These are phyloP conservation scores for Tachycineta bicolor DNA, from an alignment of 2,113 vertebrate genomes.

Conservation along the genomic window DNA sequence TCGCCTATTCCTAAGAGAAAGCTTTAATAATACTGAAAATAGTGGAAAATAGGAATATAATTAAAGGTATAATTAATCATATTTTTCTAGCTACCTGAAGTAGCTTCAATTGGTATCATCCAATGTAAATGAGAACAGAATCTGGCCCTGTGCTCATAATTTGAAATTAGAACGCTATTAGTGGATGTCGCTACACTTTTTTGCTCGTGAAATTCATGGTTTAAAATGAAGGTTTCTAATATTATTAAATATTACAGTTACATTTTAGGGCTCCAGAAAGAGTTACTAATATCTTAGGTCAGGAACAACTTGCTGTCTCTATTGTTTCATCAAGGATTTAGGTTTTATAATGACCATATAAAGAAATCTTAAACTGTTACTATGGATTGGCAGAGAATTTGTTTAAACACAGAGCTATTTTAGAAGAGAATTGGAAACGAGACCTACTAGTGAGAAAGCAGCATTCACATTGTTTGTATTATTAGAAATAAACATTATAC, in stretches of 20 bases:
- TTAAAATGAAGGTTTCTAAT: slow-evolving; percentile 11
- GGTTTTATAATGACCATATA: slow-evolving; percentile 64
- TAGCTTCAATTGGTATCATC: neutral
- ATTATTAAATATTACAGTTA: slow-evolving; percentile 31
- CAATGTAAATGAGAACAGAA: neutral
- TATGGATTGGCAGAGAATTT: slow-evolving; percentile 70
- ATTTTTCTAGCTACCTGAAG: slow-evolving; percentile 1
- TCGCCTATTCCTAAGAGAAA: neutral
- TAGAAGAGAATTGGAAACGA: slow-evolving; percentile 68
- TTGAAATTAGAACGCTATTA: slow-evolving; percentile 33
- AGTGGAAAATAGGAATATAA: neutral
- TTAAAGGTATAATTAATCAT: neutral
- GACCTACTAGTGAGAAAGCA: slow-evolving; percentile 45
- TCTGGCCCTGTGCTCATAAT: neutral
- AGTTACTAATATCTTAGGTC: slow-evolving; percentile 14
- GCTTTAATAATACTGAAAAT: slow-evolving; percentile 4
- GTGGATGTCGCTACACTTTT: neutral
- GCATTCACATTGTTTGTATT: slow-evolving; percentile 35
- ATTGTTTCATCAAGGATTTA: slow-evolving; percentile 65
- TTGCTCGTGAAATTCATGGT: neutral
- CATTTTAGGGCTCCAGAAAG: slow-evolving; percentile 51
- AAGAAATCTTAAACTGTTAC: slow-evolving; percentile 64
- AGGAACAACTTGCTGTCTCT: slow-evolving; percentile 55
- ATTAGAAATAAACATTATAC: slow-evolving; percentile 51
- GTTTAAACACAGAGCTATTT: slow-evolving; percentile 75